Conservation (phyloP, 2,797 vertebrate species). For the Cygnus olor region DNA sequence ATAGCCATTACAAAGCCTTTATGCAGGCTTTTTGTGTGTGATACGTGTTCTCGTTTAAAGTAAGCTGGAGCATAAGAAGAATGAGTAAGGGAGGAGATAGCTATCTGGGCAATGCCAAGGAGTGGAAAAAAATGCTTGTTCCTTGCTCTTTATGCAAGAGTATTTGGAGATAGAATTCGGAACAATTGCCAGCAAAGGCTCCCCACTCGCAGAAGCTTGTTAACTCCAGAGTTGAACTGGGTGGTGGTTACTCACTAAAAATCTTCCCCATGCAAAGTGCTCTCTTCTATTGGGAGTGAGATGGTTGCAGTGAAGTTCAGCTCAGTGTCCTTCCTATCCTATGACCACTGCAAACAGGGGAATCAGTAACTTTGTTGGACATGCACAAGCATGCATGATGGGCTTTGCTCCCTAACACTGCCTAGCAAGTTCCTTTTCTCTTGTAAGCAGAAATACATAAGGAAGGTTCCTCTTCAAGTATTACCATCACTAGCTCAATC, state of each 20-base stretch:
- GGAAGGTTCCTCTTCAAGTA: neutral
- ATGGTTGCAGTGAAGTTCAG: neutral
- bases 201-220: neutral
- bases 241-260: neutral
- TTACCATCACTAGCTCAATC: neutral
- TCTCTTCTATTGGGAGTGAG: neutral
- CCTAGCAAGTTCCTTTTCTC: neutral
- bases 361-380: neutral
- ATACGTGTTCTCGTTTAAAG: neutral
- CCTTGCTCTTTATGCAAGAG: neutral
- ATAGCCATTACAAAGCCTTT: neutral
- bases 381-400: neutral
- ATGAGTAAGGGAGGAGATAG: neutral
- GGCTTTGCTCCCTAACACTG: neutral
- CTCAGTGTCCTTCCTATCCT: neutral
- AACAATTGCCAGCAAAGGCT: neutral
- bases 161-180: neutral
- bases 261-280: neutral
- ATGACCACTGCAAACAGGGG: neutral
- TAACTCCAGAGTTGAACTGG: neutral
- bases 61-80: neutral
- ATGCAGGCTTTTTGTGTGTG: neutral
- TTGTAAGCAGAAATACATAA: neutral
- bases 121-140: neutral
- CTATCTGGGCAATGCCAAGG: neutral